A percentile compares a stretch with the other conserved stretches of the same genome.
These are phyloP conservation scores for Xiphias gladius DNA, from an alignment of 2,113 vertebrate genomes.

Conservation along the genomic window DNA sequence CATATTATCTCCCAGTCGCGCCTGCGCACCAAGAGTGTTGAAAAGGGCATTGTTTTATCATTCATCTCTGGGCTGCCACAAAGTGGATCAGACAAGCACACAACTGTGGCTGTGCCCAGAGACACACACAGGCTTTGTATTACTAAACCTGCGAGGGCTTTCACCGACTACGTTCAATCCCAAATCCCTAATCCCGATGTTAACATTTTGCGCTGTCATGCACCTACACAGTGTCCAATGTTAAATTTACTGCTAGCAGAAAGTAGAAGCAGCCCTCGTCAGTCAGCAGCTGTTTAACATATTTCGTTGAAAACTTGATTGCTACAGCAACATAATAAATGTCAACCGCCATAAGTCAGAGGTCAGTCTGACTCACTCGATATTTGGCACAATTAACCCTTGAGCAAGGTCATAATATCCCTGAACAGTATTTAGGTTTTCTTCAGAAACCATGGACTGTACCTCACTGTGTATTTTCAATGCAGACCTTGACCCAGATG, in stretches of 20 bases:
- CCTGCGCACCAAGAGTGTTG: constrained; percentile 28
- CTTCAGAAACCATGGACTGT: neutral
- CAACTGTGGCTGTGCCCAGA: neutral
- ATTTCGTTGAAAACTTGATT: too few relatives aligned
- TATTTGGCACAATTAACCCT: neutral
- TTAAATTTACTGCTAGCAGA: neutral
- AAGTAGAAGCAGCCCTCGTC: neutral
- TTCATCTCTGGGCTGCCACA: constrained; percentile 35
- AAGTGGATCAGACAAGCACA: neutral
- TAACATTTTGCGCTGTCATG: neutral
- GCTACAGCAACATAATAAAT: too few relatives aligned
- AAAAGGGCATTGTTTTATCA: constrained; percentile 43
- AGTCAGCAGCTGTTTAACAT: too few relatives aligned
- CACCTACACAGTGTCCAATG: neutral
- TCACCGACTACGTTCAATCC: neutral
- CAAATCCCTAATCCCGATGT: neutral
- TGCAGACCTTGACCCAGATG: neutral
- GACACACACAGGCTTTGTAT: constrained; percentile 11
- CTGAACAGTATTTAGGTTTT: neutral
- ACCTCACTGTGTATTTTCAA: neutral
- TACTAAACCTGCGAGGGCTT: neutral
- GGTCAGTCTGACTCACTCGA: neutral
- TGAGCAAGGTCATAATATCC: neutral
- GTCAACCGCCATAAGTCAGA: too few relatives aligned
- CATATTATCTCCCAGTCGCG: constrained; percentile 54